Base-by-base conservation (phyloP, 2,888 invertebrate species). In the Catocala nupta region DNA sequence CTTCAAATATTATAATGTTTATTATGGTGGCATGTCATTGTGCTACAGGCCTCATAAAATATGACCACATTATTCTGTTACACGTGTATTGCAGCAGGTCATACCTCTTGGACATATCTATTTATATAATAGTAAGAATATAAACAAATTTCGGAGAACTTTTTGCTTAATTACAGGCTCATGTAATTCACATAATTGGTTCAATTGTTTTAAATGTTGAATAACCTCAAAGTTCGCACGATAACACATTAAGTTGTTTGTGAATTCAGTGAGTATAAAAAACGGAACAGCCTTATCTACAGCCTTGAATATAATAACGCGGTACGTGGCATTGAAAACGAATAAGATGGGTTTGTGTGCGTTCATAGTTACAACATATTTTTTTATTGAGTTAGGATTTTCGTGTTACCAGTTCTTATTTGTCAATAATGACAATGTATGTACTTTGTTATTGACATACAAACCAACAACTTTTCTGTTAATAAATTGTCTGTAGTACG, bases 221-320 rank as follows among this genome's bases (percentile, higher is more conserved):
- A 58, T 66, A 60, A 67, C 63, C 59, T 55, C 25, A 59, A 60
- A 68, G 53, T 75, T 78, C 73, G 48, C 78, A 75, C 76, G 70
- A 68, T 69, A 72, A 65, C 53, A 65, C 51, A 59, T 57, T 60
- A 63, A 48, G 64, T 64, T 77, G 55, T 71, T 62, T 65, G 55
- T 56, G 58, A 63, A 65, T 67, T 67, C 56, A 63, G 53, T 64
- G 44, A 33, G 49, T 50, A 68, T 48, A 72, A 72, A 69, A 70
- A 75, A 75, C 63, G 9, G 57, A 67, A 53, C 63, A 49, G 57
- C 57, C 54, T 75, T 78, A 70, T 78, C 65, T 64, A 51, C 36
- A 68, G 55, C 77, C 77, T 77, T 77, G 77, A 70, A 73, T 39
- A 71, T 76, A 77, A 78, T 77, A 76, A 76, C 64, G 61, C 39